phyloP scores from a whole-genome alignment of 1,140 invertebrate species.

The Ericerus pela region DNA sequence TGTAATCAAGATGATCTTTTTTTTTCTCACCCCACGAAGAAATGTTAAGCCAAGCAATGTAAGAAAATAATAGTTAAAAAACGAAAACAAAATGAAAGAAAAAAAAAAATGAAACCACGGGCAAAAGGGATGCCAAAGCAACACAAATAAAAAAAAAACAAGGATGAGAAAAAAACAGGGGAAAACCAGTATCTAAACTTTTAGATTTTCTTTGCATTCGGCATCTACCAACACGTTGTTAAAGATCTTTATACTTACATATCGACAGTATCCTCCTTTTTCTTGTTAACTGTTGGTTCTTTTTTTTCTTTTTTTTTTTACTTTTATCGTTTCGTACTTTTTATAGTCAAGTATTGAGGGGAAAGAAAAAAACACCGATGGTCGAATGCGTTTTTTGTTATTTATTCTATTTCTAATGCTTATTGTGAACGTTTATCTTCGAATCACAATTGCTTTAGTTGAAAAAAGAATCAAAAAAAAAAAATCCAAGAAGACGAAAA shows the following conservation, averaged over 20 bases:
- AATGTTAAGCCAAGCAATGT: too few species aligned
- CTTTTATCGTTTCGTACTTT: too few species aligned
- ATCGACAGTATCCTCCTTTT: slow-evolving; percentile 1
- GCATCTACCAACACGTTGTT: too few species aligned
- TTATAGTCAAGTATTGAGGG: too few species aligned
- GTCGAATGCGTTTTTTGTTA: slow-evolving; percentile 1
- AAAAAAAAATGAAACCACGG: background rate
- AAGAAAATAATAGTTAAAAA: too few species aligned
- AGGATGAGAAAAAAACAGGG: too few species aligned
- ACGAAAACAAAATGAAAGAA: background rate
- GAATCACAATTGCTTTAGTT: slow-evolving; percentile 6
- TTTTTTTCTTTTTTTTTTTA: background rate
- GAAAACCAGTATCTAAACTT: background rate
- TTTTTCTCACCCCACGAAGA: too few species aligned
- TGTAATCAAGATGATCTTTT: too few species aligned
- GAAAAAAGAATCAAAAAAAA: too few species aligned
- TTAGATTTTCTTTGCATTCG: background rate
- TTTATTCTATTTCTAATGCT: too few species aligned
- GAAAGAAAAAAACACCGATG: background rate
- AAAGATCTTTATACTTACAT: background rate
- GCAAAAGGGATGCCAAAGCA: background rate
- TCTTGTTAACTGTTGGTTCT: slow-evolving; percentile 4
- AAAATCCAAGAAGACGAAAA: too few species aligned
- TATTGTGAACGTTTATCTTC: slow-evolving; percentile 7
- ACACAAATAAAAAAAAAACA: background rate